Conservation (phyloP, 2,888 invertebrate species). For the Lepidonotus clava region DNA sequence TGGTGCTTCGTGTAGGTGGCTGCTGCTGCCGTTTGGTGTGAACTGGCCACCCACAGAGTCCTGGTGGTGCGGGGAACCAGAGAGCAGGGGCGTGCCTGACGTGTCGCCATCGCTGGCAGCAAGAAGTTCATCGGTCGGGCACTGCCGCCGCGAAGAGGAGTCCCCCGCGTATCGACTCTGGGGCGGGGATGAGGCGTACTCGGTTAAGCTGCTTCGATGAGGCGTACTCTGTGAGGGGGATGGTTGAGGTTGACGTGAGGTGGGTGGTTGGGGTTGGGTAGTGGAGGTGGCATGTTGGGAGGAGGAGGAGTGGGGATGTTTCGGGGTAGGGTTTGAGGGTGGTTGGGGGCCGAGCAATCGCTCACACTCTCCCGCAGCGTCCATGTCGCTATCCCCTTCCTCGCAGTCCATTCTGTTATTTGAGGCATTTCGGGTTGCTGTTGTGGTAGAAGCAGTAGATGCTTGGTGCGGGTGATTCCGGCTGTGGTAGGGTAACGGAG, state of each 20-base stretch:
- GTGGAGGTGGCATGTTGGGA: background rate
- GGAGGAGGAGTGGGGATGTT: slow-evolving; percentile 10
- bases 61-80: too few relatives aligned
- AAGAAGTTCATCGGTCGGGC: background rate
- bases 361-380: slow-evolving; percentile 41
- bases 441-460: background rate
- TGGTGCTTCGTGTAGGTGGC: background rate
- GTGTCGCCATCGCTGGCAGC: slow-evolving; percentile 19
- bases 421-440: background rate
- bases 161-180: slow-evolving; percentile 22
- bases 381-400: slow-evolving; percentile 38
- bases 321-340: too few relatives aligned
- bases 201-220: slow-evolving; percentile 34
- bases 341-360: too few relatives aligned
- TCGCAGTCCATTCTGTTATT: slow-evolving; percentile 16
- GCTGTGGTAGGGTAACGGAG: too few relatives aligned
- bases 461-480: background rate
- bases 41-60: background rate
- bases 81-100: slow-evolving; percentile 19
- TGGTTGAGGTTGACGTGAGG: background rate
- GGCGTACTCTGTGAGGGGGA: slow-evolving; percentile 34
- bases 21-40: background rate
- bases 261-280: background rate
- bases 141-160: too few relatives aligned
- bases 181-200: slow-evolving; percentile 50